Conservation (phyloP, 2,888 invertebrate species). For the Petrolisthes cinctipes region DNA sequence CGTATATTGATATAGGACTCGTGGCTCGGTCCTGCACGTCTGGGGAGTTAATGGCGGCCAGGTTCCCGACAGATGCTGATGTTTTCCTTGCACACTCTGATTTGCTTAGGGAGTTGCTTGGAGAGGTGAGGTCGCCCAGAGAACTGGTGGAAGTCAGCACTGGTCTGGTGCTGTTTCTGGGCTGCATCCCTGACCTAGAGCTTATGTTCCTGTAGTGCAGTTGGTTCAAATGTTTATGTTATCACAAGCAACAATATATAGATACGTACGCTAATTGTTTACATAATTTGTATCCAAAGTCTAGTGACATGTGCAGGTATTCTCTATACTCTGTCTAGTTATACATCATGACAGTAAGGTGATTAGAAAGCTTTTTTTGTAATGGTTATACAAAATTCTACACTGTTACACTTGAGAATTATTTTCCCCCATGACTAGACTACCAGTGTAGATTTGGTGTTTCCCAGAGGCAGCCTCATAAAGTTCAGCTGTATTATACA, state of each 20-base stretch:
- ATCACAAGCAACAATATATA: no score
- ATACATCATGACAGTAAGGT: no score
- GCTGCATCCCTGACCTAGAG: constrained; percentile 12
- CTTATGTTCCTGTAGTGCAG: constrained; percentile 29
- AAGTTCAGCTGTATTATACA: background rate
- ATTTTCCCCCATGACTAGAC: no score
- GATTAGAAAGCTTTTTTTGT: no score
- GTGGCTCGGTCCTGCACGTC: constrained; percentile 5
- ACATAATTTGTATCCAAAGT: background rate
- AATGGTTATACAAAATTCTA: no score
- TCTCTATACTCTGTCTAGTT: no score
- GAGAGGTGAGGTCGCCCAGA: constrained; percentile 35
- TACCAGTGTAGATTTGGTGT: no score
- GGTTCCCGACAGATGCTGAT: constrained; percentile 42
- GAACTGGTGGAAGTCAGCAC: constrained; percentile 39
- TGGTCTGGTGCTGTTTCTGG: background rate
- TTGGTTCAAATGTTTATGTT: background rate
- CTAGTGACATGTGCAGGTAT: no score
- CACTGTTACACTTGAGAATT: no score
- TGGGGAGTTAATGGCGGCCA: constrained; percentile 3
- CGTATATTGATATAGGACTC: background rate
- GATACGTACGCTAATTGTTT: background rate
- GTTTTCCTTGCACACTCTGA: constrained; percentile 10
- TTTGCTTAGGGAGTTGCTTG: background rate
- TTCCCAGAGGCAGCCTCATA: background rate